phyloP scores from a whole-genome alignment of 2,797 vertebrate genomes.

The Gadopsis bispinosus region DNA sequence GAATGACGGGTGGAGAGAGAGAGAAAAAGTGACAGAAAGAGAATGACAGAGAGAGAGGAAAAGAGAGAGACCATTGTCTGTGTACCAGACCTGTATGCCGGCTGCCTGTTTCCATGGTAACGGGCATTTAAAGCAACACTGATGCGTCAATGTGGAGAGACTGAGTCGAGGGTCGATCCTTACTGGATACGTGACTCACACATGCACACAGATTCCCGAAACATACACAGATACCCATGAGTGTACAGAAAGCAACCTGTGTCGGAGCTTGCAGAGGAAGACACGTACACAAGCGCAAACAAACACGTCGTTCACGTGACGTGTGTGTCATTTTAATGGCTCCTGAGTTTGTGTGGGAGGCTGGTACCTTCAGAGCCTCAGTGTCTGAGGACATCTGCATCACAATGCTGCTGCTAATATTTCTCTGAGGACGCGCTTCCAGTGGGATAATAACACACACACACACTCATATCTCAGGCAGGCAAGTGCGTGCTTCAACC shows the following conservation, averaged over 20 bases:
- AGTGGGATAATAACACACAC: constrained; percentile 17
- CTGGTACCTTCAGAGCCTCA: constrained; percentile 49
- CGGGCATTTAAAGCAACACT: constrained; percentile 82
- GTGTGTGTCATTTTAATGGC: constrained; percentile 28
- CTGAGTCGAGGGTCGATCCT: constrained; percentile 65
- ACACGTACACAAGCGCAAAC: neutral
- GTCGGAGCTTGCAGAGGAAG: neutral
- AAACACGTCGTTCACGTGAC: constrained; percentile 20
- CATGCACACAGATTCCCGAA: constrained; percentile 25
- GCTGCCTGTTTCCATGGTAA: constrained; percentile 87
- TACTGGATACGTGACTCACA: constrained; percentile 63
- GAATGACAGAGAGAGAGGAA: constrained; percentile 39
- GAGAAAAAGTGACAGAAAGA: constrained; percentile 52
- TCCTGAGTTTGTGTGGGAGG: constrained; percentile 55
- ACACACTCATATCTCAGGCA: constrained; percentile 13
- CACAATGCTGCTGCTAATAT: constrained; percentile 43
- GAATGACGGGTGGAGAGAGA: constrained; percentile 46
- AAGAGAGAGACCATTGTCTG: constrained; percentile 76
- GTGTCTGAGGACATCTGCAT: constrained; percentile 66
- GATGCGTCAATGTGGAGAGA: constrained; percentile 76
- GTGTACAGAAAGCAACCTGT: neutral
- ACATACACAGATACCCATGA: constrained; percentile 21
- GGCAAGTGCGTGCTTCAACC: neutral
- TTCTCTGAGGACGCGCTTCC: constrained; percentile 16
- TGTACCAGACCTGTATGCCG: constrained; percentile 74